Conservation (phyloP, 2,797 vertebrate genomes). For the Mormyrus proboscirostris region DNA sequence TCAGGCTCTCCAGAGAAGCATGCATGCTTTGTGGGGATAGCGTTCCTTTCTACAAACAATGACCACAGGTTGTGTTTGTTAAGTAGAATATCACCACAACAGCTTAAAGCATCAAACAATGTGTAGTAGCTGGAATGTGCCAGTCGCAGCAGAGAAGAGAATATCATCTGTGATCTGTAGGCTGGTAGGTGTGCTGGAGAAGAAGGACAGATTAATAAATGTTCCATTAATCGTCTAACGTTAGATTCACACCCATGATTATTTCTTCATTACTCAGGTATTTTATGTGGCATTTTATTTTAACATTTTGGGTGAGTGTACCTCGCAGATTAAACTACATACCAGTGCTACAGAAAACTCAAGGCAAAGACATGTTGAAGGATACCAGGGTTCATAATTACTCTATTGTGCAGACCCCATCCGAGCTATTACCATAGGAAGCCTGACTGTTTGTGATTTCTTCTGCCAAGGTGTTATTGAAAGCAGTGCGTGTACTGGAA, state of each 20-base stretch:
- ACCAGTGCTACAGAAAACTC: not conserved
- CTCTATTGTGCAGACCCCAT: not conserved
- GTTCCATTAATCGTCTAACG: not conserved
- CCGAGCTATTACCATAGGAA: not conserved
- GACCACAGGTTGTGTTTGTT: constrained; percentile 6
- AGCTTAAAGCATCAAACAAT: not conserved
- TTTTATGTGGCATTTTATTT: not conserved
- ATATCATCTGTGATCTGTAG: not conserved
- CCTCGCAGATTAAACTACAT: not conserved
- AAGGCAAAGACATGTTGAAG: not conserved
- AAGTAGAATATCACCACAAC: not conserved
- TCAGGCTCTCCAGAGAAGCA: not conserved
- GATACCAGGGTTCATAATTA: not conserved
- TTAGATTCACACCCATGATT: not conserved
- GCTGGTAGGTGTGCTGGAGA: not conserved
- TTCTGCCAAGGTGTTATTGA: constrained; percentile 49
- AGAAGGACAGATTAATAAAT: not conserved
- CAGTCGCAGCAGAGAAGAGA: not conserved
- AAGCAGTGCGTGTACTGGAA: constrained; percentile 41
- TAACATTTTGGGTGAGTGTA: not conserved
- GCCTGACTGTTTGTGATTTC: constrained; percentile 19
- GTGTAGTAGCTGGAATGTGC: not conserved
- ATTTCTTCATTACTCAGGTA: not conserved
- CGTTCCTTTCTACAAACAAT: not conserved
- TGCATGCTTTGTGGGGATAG: not conserved